A percentile compares a stretch with the other conserved stretches of the same genome.
Conservation (phyloP, 2,113 vertebrate species). For the Bombycilla garrulus region DNA sequence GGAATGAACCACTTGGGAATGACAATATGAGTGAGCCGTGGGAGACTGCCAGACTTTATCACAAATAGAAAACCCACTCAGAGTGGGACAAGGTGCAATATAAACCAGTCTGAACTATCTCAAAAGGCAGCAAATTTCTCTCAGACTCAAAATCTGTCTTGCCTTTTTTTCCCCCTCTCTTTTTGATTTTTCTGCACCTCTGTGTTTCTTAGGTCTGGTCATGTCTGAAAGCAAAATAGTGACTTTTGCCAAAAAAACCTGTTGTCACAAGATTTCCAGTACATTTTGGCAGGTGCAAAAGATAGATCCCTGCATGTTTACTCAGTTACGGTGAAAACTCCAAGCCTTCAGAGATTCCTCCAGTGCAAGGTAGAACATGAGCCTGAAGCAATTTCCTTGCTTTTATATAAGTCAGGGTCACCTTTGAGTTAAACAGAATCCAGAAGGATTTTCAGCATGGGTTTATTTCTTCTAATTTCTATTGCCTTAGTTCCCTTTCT, state of each 20-base stretch:
- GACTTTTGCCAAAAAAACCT: not conserved
- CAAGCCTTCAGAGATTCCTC: not conserved
- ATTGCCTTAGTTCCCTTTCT: not conserved
- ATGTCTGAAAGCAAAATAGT: not conserved
- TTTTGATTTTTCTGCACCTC: not conserved
- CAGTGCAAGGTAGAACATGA: not conserved
- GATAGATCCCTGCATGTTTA: not conserved
- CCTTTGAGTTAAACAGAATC: not conserved
- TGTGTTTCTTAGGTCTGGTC: not conserved
- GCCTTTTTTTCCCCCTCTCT: not conserved
- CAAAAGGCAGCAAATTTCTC: not conserved
- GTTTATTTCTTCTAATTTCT: not conserved
- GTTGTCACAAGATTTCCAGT: not conserved
- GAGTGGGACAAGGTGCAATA: not conserved
- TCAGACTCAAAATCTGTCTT: not conserved
- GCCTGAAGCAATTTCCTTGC: not conserved
- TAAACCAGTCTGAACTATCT: not conserved
- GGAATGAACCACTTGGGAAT: not conserved
- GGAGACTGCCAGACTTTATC: not conserved
- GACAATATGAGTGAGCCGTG: not conserved
- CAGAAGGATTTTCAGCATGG: not conserved
- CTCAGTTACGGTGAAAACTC: not conserved
- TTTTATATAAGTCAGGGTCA: not conserved
- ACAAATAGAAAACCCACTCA: not conserved
- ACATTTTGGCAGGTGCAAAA: conserved; percentile 5